Percentiles rank a stretch among this genome's conserved stretches.
These are phyloP conservation scores for Colletes latitarsis DNA, from an alignment of 1,140 invertebrate genomes.

Conservation along the genomic window DNA sequence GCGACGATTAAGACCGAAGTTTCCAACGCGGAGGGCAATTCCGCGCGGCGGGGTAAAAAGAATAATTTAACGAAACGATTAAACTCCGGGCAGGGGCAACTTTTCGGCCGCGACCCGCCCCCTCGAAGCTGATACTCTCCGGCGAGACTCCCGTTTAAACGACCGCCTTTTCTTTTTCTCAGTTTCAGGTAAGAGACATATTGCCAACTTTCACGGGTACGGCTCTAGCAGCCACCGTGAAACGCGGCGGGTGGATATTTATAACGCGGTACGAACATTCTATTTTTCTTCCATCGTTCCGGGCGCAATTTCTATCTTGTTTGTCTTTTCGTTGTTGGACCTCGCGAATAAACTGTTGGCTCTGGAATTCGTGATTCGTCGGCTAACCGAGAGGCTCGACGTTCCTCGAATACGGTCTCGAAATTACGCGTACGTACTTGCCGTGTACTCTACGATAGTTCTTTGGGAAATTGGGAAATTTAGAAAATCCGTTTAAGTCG, in stretches of 20 bases:
- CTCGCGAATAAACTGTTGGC: too few relatives aligned
- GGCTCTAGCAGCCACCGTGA: neutral
- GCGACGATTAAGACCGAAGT: conserved; percentile 63
- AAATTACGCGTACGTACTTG: too few relatives aligned
- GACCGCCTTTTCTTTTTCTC: conserved; percentile 48
- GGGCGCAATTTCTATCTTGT: too few relatives aligned
- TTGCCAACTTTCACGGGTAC: conserved; percentile 10
- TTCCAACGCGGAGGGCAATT: conserved; percentile 21
- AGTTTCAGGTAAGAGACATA: conserved; percentile 70
- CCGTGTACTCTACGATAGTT: too few relatives aligned
- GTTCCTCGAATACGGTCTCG: too few relatives aligned
- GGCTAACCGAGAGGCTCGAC: too few relatives aligned
- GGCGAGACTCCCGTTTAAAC: conserved; percentile 39
- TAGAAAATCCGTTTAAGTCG: too few relatives aligned
- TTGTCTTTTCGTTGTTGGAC: too few relatives aligned
- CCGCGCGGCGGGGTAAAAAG: conserved; percentile 18
- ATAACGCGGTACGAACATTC: neutral
- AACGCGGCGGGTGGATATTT: conserved; percentile 35
- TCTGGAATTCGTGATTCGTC: too few relatives aligned
- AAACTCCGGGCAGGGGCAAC: conserved; percentile 50
- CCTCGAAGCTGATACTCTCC: conserved; percentile 26
- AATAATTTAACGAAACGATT: conserved; percentile 66
- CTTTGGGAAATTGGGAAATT: too few relatives aligned
- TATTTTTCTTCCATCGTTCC: neutral
- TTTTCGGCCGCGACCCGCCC: conserved; percentile 43